A percentile compares a stretch with the other conserved stretches of the same genome.
Evolutionary conservation across 1,140 invertebrate species (phyloP).

Genomic region (Tetramorium parvispinum): DNA sequence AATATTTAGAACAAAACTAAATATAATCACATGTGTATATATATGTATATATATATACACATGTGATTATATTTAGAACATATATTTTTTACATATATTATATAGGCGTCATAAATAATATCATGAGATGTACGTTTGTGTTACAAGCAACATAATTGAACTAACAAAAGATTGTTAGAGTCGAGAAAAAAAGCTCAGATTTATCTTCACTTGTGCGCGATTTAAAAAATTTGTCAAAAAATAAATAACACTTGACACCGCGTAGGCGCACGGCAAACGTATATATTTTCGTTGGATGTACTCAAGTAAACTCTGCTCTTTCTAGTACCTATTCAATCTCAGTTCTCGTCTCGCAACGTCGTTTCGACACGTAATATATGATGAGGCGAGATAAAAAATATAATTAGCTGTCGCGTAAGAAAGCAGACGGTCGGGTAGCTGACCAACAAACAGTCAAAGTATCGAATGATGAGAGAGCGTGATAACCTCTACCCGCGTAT

Average conservation of each 20-base stretch:
- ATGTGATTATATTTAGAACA: slow-evolving; percentile 30
- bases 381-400: slow-evolving; percentile 39
- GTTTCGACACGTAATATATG: slow-evolving; percentile 12
- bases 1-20: no score
- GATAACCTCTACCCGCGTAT: slow-evolving; percentile 82
- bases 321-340: slow-evolving; percentile 49
- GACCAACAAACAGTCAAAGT: not conserved
- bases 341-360: slow-evolving; percentile 25
- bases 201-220: not conserved
- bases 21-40: not conserved
- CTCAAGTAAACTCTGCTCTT: slow-evolving; percentile 40
- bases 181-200: slow-evolving; percentile 17
- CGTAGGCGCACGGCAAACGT: slow-evolving; percentile 14
- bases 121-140: not conserved
- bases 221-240: slow-evolving; percentile 49
- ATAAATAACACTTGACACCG: slow-evolving; percentile 49
- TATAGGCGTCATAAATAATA: slow-evolving; percentile 26
- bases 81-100: slow-evolving; percentile 15
- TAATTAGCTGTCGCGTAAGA: slow-evolving; percentile 9
- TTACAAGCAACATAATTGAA: slow-evolving; percentile 29
- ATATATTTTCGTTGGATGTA: slow-evolving; percentile 20
- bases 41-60: not conserved
- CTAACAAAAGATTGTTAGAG: slow-evolving; percentile 14
- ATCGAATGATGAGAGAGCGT: slow-evolving; percentile 78
- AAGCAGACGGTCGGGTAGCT: slow-evolving; percentile 26